These are phyloP conservation scores for Eupithecia tripunctaria DNA, from an alignment of 2,888 invertebrate species.

Conservation along the genomic window DNA sequence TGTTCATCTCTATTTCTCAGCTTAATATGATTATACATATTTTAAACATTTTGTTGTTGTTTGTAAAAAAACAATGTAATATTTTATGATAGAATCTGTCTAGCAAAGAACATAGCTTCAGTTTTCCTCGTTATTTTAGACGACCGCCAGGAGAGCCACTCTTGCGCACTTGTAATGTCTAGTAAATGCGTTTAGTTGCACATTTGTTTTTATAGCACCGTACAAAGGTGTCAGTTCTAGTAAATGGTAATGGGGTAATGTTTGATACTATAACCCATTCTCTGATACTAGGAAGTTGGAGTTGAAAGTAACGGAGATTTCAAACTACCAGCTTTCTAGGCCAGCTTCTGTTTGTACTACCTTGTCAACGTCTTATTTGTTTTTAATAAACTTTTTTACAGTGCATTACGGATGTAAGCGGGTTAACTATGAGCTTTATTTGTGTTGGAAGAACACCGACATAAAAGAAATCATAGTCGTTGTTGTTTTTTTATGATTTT, in stretches of 20 bases:
- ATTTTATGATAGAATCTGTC: background rate
- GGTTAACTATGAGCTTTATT: too few relatives aligned
- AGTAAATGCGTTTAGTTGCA: conserved; percentile 57
- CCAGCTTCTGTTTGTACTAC: background rate
- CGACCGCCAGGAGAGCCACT: conserved; percentile 42
- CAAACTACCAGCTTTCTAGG: background rate
- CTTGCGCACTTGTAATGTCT: conserved; percentile 54
- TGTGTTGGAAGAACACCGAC: too few relatives aligned
- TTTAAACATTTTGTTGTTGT: too few relatives aligned
- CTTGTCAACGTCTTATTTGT: background rate
- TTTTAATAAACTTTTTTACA: too few relatives aligned
- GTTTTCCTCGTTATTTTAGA: conserved; percentile 56
- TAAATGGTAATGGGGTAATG: conserved; percentile 24
- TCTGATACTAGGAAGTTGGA: conserved; percentile 24
- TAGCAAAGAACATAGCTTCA: background rate
- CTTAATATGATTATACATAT: too few relatives aligned
- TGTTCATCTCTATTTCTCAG: too few relatives aligned
- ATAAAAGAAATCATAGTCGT: too few relatives aligned
- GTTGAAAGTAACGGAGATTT: conserved; percentile 1
- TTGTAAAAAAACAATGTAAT: background rate
- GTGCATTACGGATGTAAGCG: too few relatives aligned
- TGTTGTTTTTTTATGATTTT: too few relatives aligned
- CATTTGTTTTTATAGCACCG: conserved; percentile 57
- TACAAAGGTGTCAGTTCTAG: conserved; percentile 23
- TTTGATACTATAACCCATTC: conserved; percentile 24